Conservation (phyloP, 1,140 invertebrate genomes). For the Pogonomyrmex barbatus region DNA sequence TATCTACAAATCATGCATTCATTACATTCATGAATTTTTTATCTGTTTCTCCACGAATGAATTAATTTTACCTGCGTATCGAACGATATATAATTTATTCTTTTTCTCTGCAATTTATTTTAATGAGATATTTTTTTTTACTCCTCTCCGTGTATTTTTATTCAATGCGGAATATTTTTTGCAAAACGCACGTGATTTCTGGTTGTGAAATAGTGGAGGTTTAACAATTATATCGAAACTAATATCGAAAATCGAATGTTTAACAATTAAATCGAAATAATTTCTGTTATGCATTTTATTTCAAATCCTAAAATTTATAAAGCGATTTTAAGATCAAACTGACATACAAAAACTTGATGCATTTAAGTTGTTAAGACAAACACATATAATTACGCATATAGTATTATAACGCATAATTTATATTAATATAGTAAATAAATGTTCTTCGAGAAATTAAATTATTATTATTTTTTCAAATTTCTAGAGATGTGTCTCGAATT, state of each 20-base stretch:
- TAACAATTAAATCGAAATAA: background rate
- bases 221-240: background rate
- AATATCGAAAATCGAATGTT: background rate
- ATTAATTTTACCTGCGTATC: background rate
- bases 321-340: too few relatives aligned
- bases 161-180: slow-evolving; percentile 1
- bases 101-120: background rate
- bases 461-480: too few relatives aligned
- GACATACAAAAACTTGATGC: too few relatives aligned
- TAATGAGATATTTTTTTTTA: background rate
- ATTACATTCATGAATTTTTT: background rate
- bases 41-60: background rate
- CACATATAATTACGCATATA: too few relatives aligned
- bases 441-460: too few relatives aligned
- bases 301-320: too few relatives aligned
- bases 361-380: too few relatives aligned
- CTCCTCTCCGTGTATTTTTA: background rate
- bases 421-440: too few relatives aligned
- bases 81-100: background rate
- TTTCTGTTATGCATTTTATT: too few relatives aligned
- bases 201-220: background rate
- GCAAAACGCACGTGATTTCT: background rate
- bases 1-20: background rate
- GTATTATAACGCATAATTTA: too few relatives aligned
- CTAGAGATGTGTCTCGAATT: too few relatives aligned